Conservation (phyloP, 2,797 vertebrate genomes). For the Gobio occitaniae region DNA sequence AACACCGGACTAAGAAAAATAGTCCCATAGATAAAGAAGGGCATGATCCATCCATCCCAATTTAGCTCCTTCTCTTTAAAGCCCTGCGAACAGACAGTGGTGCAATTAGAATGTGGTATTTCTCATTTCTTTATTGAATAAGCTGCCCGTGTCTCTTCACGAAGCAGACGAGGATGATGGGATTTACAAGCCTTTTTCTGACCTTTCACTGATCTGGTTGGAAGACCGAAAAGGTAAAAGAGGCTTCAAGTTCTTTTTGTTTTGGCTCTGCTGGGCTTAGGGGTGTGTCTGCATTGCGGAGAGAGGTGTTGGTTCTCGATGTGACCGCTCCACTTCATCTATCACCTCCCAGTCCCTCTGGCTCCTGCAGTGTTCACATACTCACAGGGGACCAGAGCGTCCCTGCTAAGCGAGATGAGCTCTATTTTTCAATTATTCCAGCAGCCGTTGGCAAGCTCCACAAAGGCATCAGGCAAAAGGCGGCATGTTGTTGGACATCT, state of each 20-base stretch:
- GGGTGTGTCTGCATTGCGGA: background rate
- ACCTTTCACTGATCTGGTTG: conserved; percentile 32
- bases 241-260: conserved; percentile 20
- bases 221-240: conserved; percentile 34
- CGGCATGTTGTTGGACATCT: conserved; percentile 65
- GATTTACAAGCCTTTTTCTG: conserved; percentile 44
- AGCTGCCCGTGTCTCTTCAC: background rate
- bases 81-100: conserved; percentile 70
- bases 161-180: conserved; percentile 37
- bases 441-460: conserved; percentile 69
- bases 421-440: conserved; percentile 71
- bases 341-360: conserved; percentile 58
- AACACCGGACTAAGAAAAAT: conserved; percentile 80
- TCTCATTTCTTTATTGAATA: conserved; percentile 49
- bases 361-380: conserved; percentile 54
- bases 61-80: conserved; percentile 70
- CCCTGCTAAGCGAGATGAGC: conserved; percentile 55
- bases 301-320: conserved; percentile 37
- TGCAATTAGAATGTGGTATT: conserved; percentile 66
- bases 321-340: conserved; percentile 47
- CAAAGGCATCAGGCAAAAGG: conserved; percentile 65
- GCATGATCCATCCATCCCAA: conserved; percentile 79
- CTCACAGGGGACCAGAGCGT: conserved; percentile 59
- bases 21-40: conserved; percentile 75
- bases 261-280: conserved; percentile 7